A percentile compares a stretch with the other conserved stretches of the same genome.
Evolutionary conservation across 2,797 vertebrate genomes (phyloP).

Genomic region (Tamandua tetradactyla): DNA sequence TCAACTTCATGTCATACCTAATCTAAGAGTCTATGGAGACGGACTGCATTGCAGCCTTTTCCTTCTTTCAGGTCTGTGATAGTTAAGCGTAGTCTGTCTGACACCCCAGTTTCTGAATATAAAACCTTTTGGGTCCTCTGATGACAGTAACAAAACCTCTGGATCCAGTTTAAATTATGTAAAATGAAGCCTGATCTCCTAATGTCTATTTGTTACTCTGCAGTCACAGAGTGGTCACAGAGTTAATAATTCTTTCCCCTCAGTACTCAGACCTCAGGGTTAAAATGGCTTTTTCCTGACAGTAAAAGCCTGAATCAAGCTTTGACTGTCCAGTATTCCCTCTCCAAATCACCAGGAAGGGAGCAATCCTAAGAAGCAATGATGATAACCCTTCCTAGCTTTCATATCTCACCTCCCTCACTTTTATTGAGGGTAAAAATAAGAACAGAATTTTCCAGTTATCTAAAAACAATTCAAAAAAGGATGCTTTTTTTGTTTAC

Average conservation of each 20-base stretch:
- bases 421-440: neutral
- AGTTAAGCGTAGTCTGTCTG: neutral
- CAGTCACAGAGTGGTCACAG: neutral
- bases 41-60: neutral
- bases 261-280: neutral
- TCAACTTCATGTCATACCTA: neutral
- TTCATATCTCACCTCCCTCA: neutral
- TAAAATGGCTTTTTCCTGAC: neutral
- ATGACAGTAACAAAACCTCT: neutral
- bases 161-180: neutral
- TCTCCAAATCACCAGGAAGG: neutral
- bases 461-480: neutral
- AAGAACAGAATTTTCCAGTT: neutral
- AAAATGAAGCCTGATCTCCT: neutral
- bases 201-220: neutral
- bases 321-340: neutral
- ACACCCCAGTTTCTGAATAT: neutral
- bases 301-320: neutral
- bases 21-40: neutral
- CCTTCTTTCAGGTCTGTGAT: neutral
- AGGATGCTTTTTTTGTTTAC: neutral
- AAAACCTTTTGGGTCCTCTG: too few species aligned
- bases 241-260: neutral
- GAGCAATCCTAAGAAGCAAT: neutral
- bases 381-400: neutral